Base-by-base conservation (phyloP, 2,888 invertebrate species). In the Loripinus fragilis region DNA sequence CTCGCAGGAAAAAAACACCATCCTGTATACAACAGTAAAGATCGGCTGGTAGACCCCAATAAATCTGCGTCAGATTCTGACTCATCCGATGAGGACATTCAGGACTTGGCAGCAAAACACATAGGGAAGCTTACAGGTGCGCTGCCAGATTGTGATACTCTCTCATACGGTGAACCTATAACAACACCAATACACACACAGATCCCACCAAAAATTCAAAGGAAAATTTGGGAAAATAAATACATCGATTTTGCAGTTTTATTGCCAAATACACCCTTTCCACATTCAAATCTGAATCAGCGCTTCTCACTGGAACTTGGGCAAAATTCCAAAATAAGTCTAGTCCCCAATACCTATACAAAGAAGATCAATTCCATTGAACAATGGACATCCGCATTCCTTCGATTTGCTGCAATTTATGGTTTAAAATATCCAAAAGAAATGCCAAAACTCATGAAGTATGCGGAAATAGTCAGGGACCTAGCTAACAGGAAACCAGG, bases 381-480 rank as follows among this genome's bases (percentile, higher is more conserved):
- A 33, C 60, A 33, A 17, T 60, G 60, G 60, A 60, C 60, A 17
- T 33, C 30, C 15, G 33, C 60, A 60, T 60, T 60, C 20, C 60
- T 60, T 33, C 60, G 33, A 1, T 60, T 60, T 60, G 60, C 60
- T 60, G 60, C 60, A 3, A 60, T 60, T 17, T 60, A 60, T 33
- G 60, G 60, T 20, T 10, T 52, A 7, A 52, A 52, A 52, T 52
- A 52, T 23, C 52, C 25, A 3, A 52, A 52, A 17, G 30, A 33
- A 60, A 60, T 60, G 60, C 33, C 60, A 5, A 60, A 60, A 33
- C 20, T 60, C 10, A 60, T 52, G 60, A 60, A 60, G 33, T 60
- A 60, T 33, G 60, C 60, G 5, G 60, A 60, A 28, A 52, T 52
- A 23, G 25, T 52, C 25, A 52, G 52, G 15, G 20, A 52, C 52